Evolutionary conservation across 2,888 invertebrate species (phyloP).

Genomic region (Agrilus mali): DNA sequence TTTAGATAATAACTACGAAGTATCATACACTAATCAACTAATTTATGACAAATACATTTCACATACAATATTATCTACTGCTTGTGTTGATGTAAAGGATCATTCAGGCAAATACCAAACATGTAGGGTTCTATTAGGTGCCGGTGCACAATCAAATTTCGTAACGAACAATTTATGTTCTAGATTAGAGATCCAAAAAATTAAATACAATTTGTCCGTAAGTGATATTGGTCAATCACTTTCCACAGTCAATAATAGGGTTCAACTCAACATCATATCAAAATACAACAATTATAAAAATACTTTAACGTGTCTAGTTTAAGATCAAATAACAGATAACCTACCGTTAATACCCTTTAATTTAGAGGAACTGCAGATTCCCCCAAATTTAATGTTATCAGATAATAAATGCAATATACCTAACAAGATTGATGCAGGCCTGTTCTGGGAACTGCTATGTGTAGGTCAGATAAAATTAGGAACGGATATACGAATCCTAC

Average conservation of each 20-base stretch:
- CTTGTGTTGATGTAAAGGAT: too few relatives aligned
- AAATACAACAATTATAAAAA: background rate
- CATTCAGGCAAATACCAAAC: too few relatives aligned
- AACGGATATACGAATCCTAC: background rate
- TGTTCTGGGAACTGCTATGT: constrained; percentile 7
- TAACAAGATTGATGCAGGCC: constrained; percentile 3
- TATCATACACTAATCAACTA: too few relatives aligned
- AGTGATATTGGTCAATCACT: constrained; percentile 1
- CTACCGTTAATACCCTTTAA: background rate
- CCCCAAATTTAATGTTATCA: constrained; percentile 4
- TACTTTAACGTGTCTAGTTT: background rate
- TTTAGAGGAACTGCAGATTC: constrained; percentile 3
- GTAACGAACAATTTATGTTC: constrained; percentile 2
- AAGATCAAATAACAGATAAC: background rate
- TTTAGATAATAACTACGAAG: too few relatives aligned
- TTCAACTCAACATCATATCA: background rate
- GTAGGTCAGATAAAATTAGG: constrained; percentile 3
- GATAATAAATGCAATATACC: constrained; percentile 3
- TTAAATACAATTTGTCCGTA: background rate
- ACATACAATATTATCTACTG: too few relatives aligned
- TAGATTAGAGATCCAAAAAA: constrained; percentile 1
- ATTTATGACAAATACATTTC: too few relatives aligned
- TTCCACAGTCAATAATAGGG: background rate
- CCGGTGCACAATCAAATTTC: constrained; percentile 2
- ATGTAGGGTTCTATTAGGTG: constrained; percentile 2